Conservation (phyloP, 2,888 invertebrate species). For the Vanessa cardui region DNA sequence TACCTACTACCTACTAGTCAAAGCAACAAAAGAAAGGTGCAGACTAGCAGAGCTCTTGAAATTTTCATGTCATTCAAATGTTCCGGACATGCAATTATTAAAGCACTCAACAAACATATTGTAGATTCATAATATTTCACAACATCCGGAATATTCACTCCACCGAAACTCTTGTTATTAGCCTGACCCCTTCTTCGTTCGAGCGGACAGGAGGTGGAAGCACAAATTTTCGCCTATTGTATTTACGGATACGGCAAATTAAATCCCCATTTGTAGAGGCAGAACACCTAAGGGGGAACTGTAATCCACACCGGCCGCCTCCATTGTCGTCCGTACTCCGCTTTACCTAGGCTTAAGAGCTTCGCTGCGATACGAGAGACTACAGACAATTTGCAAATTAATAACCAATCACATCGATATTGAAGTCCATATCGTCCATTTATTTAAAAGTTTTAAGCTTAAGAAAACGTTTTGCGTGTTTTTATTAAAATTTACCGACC, state of each 20-base stretch:
- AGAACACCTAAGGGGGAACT: constrained; percentile 58
- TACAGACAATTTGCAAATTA: constrained; percentile 70
- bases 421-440: constrained; percentile 3
- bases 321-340: constrained; percentile 66
- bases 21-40: not conserved
- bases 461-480: not conserved
- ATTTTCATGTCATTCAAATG: constrained; percentile 9
- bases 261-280: constrained; percentile 71
- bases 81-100: constrained; percentile 12
- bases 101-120: constrained; percentile 24
- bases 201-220: constrained; percentile 52
- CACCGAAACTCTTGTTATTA: constrained; percentile 41
- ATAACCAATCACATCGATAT: constrained; percentile 60
- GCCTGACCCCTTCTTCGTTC: constrained; percentile 44
- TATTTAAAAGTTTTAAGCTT: constrained; percentile 7
- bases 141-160: constrained; percentile 36
- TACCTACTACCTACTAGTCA: not conserved
- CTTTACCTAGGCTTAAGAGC: constrained; percentile 68
- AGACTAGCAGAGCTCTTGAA: constrained; percentile 1
- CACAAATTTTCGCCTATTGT: constrained; percentile 68
- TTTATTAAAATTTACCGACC: not conserved
- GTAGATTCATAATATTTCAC: constrained; percentile 31
- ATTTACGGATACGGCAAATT: constrained; percentile 74
- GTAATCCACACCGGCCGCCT: constrained; percentile 69
- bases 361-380: constrained; percentile 52